These are phyloP conservation scores for Drosophila azteca DNA, from an alignment of 1,140 invertebrate genomes.

Conservation along the genomic window DNA sequence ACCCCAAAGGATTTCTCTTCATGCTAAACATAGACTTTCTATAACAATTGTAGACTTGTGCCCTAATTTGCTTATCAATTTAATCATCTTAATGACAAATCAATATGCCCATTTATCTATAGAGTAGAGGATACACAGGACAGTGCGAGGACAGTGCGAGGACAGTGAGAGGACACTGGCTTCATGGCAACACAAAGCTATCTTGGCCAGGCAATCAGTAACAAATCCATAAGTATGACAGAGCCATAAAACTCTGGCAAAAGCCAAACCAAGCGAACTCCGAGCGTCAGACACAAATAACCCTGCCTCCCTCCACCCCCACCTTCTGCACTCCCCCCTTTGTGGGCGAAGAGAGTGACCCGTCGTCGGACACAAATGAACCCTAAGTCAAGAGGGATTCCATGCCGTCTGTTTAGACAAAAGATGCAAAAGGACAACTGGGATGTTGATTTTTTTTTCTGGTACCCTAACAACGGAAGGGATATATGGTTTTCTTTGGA, in stretches of 20 bases:
- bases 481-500: not conserved
- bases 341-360: constrained; percentile 40
- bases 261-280: constrained; percentile 34
- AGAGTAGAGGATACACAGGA: constrained; percentile 34
- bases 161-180: constrained; percentile 10
- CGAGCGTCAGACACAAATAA: constrained; percentile 21
- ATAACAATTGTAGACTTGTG: constrained; percentile 17
- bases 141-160: constrained; percentile 25
- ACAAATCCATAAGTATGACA: constrained; percentile 79
- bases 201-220: constrained; percentile 71
- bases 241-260: constrained; percentile 65
- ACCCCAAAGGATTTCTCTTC: constrained; percentile 22
- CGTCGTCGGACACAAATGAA: constrained; percentile 50
- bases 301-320: constrained; percentile 18
- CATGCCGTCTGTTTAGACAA: constrained; percentile 43
- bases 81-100: constrained; percentile 65
- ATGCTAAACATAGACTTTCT: too few species aligned
- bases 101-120: constrained; percentile 68
- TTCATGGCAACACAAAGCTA: constrained; percentile 52
- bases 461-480: too few species aligned
- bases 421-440: constrained; percentile 34
- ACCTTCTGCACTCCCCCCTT: not conserved
- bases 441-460: constrained; percentile 34
- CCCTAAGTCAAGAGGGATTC: constrained; percentile 47
- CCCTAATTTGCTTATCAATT: constrained; percentile 55